These are phyloP conservation scores for Tetramorium parvispinum DNA, from an alignment of 1,140 invertebrate genomes.

Conservation along the genomic window DNA sequence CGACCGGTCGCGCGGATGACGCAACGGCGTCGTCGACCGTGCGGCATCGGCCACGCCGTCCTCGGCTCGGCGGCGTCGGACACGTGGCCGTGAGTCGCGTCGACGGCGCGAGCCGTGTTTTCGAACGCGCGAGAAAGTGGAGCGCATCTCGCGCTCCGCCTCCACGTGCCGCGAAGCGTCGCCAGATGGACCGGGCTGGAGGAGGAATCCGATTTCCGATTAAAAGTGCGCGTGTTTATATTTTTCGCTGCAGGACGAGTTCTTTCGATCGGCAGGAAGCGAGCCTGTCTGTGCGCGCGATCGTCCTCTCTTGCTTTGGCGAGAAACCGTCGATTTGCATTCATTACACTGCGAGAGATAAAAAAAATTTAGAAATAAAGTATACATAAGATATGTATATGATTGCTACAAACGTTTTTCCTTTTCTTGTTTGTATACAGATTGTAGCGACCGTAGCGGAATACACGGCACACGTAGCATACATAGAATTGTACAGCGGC, in stretches of 20 bases:
- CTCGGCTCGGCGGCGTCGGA: no score
- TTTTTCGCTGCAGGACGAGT: no score
- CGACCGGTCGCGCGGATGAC: constrained; percentile 9
- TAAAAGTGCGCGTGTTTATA: no score
- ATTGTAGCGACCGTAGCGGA: constrained; percentile 5
- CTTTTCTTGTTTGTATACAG: constrained; percentile 15
- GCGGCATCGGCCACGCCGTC: background rate
- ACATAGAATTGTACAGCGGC: background rate
- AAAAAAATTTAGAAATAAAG: no score
- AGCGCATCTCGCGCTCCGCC: background rate
- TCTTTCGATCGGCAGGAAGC: no score
- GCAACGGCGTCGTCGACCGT: background rate
- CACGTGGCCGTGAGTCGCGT: background rate
- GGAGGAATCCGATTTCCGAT: no score
- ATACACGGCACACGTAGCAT: background rate
- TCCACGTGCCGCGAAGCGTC: no score
- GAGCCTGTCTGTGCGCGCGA: no score
- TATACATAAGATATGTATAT: background rate
- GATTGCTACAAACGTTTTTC: background rate
- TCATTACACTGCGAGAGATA: no score
- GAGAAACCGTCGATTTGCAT: no score
- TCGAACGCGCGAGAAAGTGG: background rate
- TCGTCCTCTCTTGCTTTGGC: no score
- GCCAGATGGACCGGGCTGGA: no score
- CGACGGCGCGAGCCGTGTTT: background rate